Base-by-base conservation (phyloP, 2,797 vertebrate genomes). In the Centroberyx gerrardi region DNA sequence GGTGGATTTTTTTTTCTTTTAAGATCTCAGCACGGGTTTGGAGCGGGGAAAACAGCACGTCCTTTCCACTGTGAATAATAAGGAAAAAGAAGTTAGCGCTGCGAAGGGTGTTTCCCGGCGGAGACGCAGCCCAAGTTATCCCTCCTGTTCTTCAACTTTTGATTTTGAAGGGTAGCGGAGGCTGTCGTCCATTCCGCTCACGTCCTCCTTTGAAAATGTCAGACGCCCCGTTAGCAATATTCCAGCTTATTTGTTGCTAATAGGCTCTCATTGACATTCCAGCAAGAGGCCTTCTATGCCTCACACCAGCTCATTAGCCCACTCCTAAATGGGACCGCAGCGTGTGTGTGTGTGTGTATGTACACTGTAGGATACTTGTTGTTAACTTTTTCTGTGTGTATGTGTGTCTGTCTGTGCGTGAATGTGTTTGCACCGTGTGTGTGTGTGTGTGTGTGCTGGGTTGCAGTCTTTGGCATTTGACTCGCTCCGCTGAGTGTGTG, bases 251-350 rank as follows among this genome's bases (percentile, higher is more conserved):
- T 90, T 92, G 81, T 83, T 85, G 72, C 85, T 91, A 92, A 93
- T 86, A 87, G 87, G 80, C 71, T 72, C 87, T 94, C 91, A 90
- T 93, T 94, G 92, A 85, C 90, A 94, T 94, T 94, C 93, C 68
- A 54, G 81, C 7, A 69, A 83, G 87, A 84, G 69, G 70, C 84
- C 85, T 88, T 79, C 87, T 60, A 66, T 84, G 89, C 91, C 91
- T 91, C 90, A 81, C 83, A 63, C 54, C 85, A 78, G 84, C 89
- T 92, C 90, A 90, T 93, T 93, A 92, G 86, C 64, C 72, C 33
- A 36, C 58, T 74, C 62, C 27, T 51, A 60, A 68, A 71, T 69
- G 75, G 68, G 73, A 42, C 74, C 18, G 62, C 77, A 62, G 52
- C 64, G 62, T 56, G 44, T 59, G 73, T 74, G 59, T 70, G 60